phyloP scores from a whole-genome alignment of 2,113 vertebrate species.

The Microtus oregoni region DNA sequence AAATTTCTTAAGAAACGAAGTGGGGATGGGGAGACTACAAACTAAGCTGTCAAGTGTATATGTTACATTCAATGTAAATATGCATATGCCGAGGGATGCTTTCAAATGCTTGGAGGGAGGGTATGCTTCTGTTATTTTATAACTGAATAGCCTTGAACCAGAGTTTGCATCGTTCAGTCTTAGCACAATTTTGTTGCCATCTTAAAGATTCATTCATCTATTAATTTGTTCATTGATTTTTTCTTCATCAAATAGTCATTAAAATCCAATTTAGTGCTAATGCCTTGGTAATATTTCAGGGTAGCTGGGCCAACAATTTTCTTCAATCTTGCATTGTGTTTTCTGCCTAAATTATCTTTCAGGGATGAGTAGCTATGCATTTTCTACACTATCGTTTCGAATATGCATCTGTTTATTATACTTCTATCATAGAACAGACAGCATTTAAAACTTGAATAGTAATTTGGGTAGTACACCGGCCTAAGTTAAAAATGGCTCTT shows the following conservation, averaged over 20 bases:
- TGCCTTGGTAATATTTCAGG: not conserved
- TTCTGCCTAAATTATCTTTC: constrained; percentile 13
- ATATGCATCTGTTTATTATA: constrained; percentile 42
- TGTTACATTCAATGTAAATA: constrained; percentile 58
- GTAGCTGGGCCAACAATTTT: not conserved
- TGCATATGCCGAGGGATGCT: not conserved
- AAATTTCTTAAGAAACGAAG: constrained; percentile 70
- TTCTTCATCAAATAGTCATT: not conserved
- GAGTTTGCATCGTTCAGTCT: not conserved
- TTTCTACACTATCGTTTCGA: constrained; percentile 39
- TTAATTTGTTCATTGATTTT: constrained; percentile 2
- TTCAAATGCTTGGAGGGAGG: not conserved
- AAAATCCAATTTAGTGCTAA: not conserved
- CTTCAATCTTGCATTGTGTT: not conserved
- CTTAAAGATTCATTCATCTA: not conserved
- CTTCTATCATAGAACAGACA: constrained; percentile 2
- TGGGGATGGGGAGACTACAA: constrained; percentile 47
- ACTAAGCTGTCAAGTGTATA: constrained; percentile 55
- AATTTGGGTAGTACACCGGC: not conserved
- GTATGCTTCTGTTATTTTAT: constrained; percentile 53
- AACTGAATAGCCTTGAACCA: constrained; percentile 31
- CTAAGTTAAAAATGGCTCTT: constrained; percentile 23
- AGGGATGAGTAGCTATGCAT: constrained; percentile 26
- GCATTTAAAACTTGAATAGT: not conserved
- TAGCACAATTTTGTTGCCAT: constrained; percentile 21